Conservation (phyloP, 2,888 invertebrate genomes). For the Eubasilissa splendida region DNA sequence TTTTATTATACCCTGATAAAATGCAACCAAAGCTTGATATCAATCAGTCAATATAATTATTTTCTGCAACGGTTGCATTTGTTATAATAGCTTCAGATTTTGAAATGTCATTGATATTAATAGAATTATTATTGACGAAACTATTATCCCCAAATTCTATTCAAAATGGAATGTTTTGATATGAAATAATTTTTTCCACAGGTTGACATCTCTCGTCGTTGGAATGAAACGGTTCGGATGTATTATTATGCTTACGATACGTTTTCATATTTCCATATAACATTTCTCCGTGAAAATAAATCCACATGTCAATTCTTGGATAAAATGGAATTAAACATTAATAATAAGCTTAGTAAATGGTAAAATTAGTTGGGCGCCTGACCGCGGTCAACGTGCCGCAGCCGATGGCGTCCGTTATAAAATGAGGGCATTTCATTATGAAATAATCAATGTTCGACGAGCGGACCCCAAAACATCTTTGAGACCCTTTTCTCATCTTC, state of each 20-base stretch:
- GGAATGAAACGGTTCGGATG: neutral
- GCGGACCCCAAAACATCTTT: constrained; percentile 86
- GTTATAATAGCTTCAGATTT: no score
- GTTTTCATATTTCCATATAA: neutral
- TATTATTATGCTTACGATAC: neutral
- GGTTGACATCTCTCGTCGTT: neutral
- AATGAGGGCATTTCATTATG: constrained; percentile 54
- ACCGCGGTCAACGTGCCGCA: constrained; percentile 12
- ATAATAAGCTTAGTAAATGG: neutral
- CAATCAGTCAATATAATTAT: no score
- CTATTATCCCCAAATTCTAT: no score
- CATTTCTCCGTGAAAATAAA: neutral
- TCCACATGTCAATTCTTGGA: constrained; percentile 10
- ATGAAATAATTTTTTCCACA: no score
- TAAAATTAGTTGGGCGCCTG: constrained; percentile 16
- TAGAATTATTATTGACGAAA: no score
- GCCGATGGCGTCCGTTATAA: constrained; percentile 9
- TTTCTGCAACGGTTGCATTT: no score
- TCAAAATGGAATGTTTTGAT: no score
- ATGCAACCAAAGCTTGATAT: no score
- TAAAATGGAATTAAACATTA: neutral
- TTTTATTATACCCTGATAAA: no score
- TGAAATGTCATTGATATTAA: no score
- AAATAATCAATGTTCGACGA: constrained; percentile 55
- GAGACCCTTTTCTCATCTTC: constrained; percentile 84